Evolutionary conservation across 2,113 vertebrate species (phyloP).

Genomic region (Butorides virescens): DNA sequence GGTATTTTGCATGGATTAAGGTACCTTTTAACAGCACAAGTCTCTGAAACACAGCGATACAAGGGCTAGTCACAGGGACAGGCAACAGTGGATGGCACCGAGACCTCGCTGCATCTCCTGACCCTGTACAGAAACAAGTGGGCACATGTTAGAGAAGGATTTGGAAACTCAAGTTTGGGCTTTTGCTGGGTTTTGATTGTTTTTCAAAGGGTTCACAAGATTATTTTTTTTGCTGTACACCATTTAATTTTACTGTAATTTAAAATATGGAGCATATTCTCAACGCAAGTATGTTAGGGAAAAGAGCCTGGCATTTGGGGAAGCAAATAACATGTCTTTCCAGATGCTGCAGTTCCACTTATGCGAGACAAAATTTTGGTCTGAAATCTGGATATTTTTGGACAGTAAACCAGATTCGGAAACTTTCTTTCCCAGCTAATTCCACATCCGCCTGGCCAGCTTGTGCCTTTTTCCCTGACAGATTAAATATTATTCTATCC

Average conservation of each 20-base stretch:
- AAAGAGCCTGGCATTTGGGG: background rate
- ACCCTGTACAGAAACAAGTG: background rate
- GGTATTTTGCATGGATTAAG: background rate
- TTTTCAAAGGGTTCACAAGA: background rate
- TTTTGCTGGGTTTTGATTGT: background rate
- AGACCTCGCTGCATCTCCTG: background rate
- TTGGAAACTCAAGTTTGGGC: no score
- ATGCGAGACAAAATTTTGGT: background rate
- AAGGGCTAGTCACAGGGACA: background rate
- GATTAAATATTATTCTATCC: background rate
- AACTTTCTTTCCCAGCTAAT: background rate
- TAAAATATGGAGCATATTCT: background rate
- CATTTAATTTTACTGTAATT: background rate
- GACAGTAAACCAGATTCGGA: background rate
- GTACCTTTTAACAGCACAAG: background rate
- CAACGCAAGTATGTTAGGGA: fast-evolving
- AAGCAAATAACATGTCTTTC: background rate
- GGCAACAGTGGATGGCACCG: fast-evolving
- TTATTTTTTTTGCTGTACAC: background rate
- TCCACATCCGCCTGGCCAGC: background rate
- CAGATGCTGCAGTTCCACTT: background rate
- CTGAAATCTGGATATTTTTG: background rate
- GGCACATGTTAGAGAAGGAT: background rate
- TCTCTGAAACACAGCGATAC: fast-evolving
- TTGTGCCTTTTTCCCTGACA: background rate